These are phyloP conservation scores for Centruroides vittatus DNA, from an alignment of 1,140 invertebrate species.

Conservation along the genomic window DNA sequence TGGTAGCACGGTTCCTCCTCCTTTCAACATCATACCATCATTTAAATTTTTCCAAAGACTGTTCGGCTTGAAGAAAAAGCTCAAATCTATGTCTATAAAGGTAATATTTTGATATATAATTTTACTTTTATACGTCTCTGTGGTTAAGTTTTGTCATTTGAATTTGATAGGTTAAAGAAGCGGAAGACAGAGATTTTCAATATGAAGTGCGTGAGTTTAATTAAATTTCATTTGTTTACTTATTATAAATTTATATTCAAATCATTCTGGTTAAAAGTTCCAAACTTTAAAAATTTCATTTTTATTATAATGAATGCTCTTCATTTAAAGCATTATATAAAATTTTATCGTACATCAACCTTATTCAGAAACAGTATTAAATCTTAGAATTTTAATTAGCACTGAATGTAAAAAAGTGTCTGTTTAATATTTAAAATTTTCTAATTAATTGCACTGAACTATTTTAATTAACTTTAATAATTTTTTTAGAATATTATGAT, in stretches of 20 bases:
- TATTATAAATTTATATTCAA: background rate
- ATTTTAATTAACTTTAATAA: too few relatives aligned
- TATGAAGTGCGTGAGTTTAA: slow-evolving; percentile 6
- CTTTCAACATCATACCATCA: slow-evolving; percentile 70
- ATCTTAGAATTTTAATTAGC: too few relatives aligned
- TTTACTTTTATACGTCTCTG: background rate
- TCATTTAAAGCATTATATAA: too few relatives aligned
- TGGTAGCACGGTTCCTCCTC: slow-evolving; percentile 65
- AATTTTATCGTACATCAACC: too few relatives aligned
- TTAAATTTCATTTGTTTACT: background rate
- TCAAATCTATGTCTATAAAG: slow-evolving; percentile 1
- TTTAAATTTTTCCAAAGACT: slow-evolving; percentile 2
- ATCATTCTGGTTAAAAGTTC: background rate
- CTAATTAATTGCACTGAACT: too few relatives aligned
- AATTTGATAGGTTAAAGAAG: slow-evolving; percentile 6
- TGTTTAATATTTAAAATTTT: too few relatives aligned
- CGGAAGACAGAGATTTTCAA: slow-evolving; percentile 3
- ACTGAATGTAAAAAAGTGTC: too few relatives aligned
- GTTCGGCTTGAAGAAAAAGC: background rate
- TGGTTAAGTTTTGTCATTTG: background rate
- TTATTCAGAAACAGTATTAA: too few relatives aligned
- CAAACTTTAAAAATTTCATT: too few relatives aligned
- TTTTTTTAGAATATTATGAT: slow-evolving; percentile 48
- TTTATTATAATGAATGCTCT: too few relatives aligned
- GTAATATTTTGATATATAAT: background rate